These are phyloP conservation scores for Brachionus sp. DNA, from an alignment of 1,140 invertebrate genomes.

Conservation along the genomic window DNA sequence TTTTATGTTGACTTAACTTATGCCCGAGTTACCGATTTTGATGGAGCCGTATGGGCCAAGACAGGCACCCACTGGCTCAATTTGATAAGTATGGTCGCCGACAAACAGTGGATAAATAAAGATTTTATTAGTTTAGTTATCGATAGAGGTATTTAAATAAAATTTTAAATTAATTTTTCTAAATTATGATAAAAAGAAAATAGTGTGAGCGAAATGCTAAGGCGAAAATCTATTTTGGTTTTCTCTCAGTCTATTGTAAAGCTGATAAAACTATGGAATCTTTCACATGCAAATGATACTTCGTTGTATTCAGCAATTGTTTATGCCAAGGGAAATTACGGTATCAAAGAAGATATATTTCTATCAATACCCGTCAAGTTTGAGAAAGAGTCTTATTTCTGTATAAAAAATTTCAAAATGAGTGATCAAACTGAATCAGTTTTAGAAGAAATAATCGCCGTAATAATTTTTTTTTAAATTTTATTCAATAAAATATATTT, in stretches of 20 bases:
- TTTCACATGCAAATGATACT: background rate
- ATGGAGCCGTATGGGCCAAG: conserved; percentile 43
- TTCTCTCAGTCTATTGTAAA: conserved; percentile 42
- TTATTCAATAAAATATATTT: background rate
- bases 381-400: conserved; percentile 1
- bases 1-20: conserved; percentile 29
- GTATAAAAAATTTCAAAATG: background rate
- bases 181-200: conserved; percentile 24
- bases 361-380: conserved; percentile 37
- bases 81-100: conserved; percentile 25
- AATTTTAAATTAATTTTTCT: background rate
- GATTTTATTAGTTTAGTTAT: conserved; percentile 13
- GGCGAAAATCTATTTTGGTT: background rate
- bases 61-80: conserved; percentile 38
- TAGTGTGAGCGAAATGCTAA: background rate
- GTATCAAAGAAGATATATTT: conserved; percentile 29
- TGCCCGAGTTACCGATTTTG: conserved; percentile 25
- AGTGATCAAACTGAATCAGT: background rate
- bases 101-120: conserved; percentile 40
- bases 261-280: conserved; percentile 7
- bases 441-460: background rate
- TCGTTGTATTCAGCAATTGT: conserved; percentile 42
- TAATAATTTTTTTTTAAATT: background rate
- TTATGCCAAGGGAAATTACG: conserved; percentile 27
- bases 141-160: background rate